Conservation (phyloP, 2,888 invertebrate genomes). For the Drosophila vallismaia region DNA sequence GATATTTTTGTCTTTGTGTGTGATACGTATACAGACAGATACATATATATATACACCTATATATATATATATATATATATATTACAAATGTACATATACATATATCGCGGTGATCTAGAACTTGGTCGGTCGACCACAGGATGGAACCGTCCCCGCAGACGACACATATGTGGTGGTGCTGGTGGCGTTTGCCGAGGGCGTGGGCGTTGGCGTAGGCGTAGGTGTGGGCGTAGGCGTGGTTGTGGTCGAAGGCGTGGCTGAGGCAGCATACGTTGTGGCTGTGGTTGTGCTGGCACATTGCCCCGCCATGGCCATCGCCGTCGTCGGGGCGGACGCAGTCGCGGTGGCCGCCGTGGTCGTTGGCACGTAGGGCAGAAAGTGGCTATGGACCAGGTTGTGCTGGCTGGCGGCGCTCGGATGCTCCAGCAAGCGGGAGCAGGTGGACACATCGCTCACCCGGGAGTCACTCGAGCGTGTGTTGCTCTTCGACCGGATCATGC, state of each 20-base stretch:
- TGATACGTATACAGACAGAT: slow-evolving; percentile 45
- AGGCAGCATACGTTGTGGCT: slow-evolving; percentile 54
- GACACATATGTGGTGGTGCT: slow-evolving; percentile 72
- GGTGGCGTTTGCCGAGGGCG: slow-evolving; percentile 46
- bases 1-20: slow-evolving; percentile 15
- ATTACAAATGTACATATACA: slow-evolving; percentile 21
- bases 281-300: slow-evolving; percentile 25
- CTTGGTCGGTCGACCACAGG: slow-evolving; percentile 80
- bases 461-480: slow-evolving; percentile 84
- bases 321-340: slow-evolving; percentile 71
- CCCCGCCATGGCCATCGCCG: slow-evolving; percentile 55
- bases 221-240: slow-evolving; percentile 17
- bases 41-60: slow-evolving; percentile 6
- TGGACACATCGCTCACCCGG: slow-evolving; percentile 82
- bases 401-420: slow-evolving; percentile 77
- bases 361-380: slow-evolving; percentile 74
- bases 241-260: slow-evolving; percentile 39
- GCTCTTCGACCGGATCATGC: slow-evolving; percentile 83
- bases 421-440: slow-evolving; percentile 82
- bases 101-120: slow-evolving; percentile 68
- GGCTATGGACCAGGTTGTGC: slow-evolving; percentile 75
- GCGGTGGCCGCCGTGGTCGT: slow-evolving; percentile 64
- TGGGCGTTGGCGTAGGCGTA: slow-evolving; percentile 32
- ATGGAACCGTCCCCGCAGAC: slow-evolving; percentile 69
- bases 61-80: slow-evolving; percentile 7